These are phyloP conservation scores for Nineta flava DNA, from an alignment of 2,888 invertebrate genomes.

Conservation along the genomic window DNA sequence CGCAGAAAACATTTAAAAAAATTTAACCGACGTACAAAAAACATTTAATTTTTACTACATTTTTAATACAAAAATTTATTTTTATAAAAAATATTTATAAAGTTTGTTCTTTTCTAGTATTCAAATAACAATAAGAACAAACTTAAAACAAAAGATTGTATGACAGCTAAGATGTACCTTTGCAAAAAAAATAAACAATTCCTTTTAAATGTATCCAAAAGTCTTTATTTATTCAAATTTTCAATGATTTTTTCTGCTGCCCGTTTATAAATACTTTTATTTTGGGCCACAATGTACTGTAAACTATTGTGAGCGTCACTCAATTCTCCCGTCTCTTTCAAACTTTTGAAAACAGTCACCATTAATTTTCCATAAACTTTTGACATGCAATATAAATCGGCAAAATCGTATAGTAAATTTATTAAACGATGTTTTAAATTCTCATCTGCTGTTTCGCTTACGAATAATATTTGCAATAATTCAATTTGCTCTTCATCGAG, in stretches of 20 bases:
- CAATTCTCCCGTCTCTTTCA: constrained; percentile 7
- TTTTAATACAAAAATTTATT: background rate
- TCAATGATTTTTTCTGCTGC: constrained; percentile 3
- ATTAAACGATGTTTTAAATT: no score
- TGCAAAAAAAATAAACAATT: background rate
- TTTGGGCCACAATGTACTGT: constrained; percentile 5
- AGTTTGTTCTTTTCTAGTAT: no score
- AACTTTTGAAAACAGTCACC: constrained; percentile 9
- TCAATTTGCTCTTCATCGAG: no score
- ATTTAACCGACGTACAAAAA: background rate
- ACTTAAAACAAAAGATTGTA: background rate
- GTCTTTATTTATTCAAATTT: background rate
- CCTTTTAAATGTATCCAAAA: no score
- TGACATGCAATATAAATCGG: no score
- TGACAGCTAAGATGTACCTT: background rate
- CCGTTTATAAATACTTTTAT: constrained; percentile 6
- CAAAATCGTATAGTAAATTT: no score
- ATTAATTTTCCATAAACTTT: constrained; percentile 12
- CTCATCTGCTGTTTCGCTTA: no score
- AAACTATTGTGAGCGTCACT: constrained; percentile 2
- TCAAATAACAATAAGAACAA: no score
- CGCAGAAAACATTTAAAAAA: no score
- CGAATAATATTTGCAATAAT: no score
- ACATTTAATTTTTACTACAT: background rate
- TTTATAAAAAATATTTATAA: background rate